Base-by-base conservation (phyloP, 2,113 vertebrate genomes). In the Chlorodrepanis virens region DNA sequence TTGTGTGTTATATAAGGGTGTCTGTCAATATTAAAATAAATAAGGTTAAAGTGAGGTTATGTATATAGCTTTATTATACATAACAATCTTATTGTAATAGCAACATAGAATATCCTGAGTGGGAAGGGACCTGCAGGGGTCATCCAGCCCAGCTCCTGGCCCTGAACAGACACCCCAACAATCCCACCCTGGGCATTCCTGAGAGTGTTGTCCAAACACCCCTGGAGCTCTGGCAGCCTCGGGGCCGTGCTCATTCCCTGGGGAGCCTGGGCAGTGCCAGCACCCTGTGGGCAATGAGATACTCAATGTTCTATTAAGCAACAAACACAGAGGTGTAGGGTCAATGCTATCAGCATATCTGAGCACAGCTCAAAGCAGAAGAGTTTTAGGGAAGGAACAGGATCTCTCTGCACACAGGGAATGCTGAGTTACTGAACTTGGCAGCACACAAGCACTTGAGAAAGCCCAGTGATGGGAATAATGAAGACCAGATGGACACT, bases 201-300 rank as follows among this genome's bases (percentile, higher is more conserved):
- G 45, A 0, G 0, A 52, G 6, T 0, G 0, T 0, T 68, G 17
- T 7, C 54, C 79, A 54, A 83, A 19, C 2, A 0, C 63, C 37
- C 56, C 56, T 28, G 40, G 64, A 83, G 64, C 64, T 77, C 49
- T 83, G 79, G 31, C 64, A 70, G 56, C 25, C 35, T 33, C 0
- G 1, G 35, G 35, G 40, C 54, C 0, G 3, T 47, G 87, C 2
- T 40, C 70, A 76, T n/a, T 45, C 47, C 70, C 87, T 68, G 53
- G 87, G 69, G 20, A 83, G 53, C 47, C 87, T 61, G 61, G 13
- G 14, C 70, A 83, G 79, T 54, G 63, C 63, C 81, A 42, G 35
- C 27, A 77, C 35, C 24, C 56, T 56, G 35, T 42, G 35, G 42
- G 31, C 4, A 63, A 49, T 28, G 71, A 90, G 33, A 53, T 10